Evolutionary conservation across 2,888 invertebrate genomes (phyloP).

Genomic region (Ferrisia virgata): DNA sequence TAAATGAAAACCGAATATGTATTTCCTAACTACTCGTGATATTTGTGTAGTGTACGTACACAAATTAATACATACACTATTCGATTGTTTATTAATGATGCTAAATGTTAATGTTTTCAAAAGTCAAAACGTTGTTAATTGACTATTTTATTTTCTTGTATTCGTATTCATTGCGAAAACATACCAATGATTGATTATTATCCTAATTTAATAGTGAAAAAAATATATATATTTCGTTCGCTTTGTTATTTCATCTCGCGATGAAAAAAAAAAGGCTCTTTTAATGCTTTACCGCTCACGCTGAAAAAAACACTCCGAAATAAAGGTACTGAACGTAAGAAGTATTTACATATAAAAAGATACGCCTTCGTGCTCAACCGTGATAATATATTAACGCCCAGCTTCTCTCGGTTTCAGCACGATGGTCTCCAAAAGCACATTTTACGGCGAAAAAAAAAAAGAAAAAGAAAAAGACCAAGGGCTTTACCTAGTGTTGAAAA

Average conservation of each 20-base stretch:
- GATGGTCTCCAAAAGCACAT: not conserved
- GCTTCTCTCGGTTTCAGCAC: not conserved
- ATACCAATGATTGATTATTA: constrained; percentile 10
- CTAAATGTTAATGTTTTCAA: constrained; percentile 32
- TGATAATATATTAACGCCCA: not conserved
- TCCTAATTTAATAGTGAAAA: constrained; percentile 3
- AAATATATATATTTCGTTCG: not conserved
- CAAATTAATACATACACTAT: not conserved
- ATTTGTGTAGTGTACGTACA: constrained; percentile 37
- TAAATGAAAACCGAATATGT: constrained; percentile 25
- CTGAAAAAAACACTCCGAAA: not conserved
- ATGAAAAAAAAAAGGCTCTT: not conserved
- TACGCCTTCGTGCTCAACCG: not conserved
- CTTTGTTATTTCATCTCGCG: not conserved
- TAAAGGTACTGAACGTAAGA: not conserved
- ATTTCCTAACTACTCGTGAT: constrained; percentile 42
- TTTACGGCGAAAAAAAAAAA: not conserved
- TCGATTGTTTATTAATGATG: constrained; percentile 21
- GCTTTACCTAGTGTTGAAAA: not conserved
- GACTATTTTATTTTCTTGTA: not conserved
- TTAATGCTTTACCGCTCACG: not conserved
- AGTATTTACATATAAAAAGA: not conserved
- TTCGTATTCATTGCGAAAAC: constrained; percentile 9
- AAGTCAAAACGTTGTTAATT: constrained; percentile 11
- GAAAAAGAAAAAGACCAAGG: not conserved